These are phyloP conservation scores for Clanis bilineata DNA, from an alignment of 2,888 invertebrate genomes.

Conservation along the genomic window DNA sequence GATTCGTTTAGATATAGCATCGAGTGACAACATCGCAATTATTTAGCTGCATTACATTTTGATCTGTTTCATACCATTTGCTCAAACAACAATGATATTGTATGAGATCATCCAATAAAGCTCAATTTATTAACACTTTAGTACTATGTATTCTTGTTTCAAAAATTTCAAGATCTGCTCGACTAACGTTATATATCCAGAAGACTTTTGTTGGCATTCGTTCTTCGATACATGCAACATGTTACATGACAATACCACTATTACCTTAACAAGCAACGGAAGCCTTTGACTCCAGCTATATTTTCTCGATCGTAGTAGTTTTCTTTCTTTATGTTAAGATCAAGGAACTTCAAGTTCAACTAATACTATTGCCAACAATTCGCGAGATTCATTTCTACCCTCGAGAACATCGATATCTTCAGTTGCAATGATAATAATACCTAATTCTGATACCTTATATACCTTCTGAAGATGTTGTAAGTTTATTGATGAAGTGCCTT, in stretches of 20 bases:
- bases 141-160: not conserved
- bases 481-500: too few species aligned
- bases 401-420: too few species aligned
- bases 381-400: too few species aligned
- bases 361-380: too few species aligned
- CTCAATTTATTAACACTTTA: not conserved
- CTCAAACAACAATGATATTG: not conserved
- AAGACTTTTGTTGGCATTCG: not conserved
- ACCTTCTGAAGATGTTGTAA: too few species aligned
- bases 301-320: not conserved
- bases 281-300: not conserved
- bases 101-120: constrained; percentile 4
- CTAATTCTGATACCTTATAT: too few species aligned
- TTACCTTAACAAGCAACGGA: not conserved
- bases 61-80: not conserved
- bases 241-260: not conserved
- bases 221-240: too few species aligned
- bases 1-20: not conserved
- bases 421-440: too few species aligned
- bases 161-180: not conserved
- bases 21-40: not conserved
- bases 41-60: not conserved
- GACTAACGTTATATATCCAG: not conserved
- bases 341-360: not conserved
- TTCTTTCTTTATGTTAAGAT: not conserved